Conservation (phyloP, 2,888 invertebrate genomes). For the Harpalus rubripes region DNA sequence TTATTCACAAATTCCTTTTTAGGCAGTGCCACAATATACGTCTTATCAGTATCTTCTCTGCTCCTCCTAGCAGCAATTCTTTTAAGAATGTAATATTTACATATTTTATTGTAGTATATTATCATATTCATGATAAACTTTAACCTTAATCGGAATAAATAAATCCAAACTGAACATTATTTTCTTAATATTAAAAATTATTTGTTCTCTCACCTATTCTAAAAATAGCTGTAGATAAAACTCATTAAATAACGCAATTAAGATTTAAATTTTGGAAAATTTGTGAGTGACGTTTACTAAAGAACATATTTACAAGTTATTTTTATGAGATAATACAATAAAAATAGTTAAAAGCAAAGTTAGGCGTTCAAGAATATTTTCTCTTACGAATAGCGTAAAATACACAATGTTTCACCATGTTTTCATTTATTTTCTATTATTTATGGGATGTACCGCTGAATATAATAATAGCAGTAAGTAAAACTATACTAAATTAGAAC, state of each 20-base stretch:
- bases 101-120: not conserved
- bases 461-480: constrained; percentile 33
- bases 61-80: constrained; percentile 8
- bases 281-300: constrained; percentile 5
- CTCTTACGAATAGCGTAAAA: not conserved
- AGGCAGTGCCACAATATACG: constrained; percentile 11
- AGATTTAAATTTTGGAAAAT: not conserved
- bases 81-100: constrained; percentile 39
- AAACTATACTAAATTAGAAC: constrained; percentile 7
- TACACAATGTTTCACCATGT: not conserved
- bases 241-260: constrained; percentile 36
- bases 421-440: not conserved
- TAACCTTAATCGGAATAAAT: constrained; percentile 13
- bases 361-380: no score
- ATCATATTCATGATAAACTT: constrained; percentile 35
- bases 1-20: not conserved
- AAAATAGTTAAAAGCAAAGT: not conserved
- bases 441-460: constrained; percentile 6
- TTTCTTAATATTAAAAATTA: not conserved
- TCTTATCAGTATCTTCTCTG: constrained; percentile 16
- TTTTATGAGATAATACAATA: constrained; percentile 8
- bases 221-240: constrained; percentile 33
- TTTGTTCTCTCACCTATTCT: constrained; percentile 23
- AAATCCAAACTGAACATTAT: not conserved
- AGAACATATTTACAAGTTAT: constrained; percentile 4